Conservation (phyloP, 2,113 vertebrate species). For the Gallinago undulata region DNA sequence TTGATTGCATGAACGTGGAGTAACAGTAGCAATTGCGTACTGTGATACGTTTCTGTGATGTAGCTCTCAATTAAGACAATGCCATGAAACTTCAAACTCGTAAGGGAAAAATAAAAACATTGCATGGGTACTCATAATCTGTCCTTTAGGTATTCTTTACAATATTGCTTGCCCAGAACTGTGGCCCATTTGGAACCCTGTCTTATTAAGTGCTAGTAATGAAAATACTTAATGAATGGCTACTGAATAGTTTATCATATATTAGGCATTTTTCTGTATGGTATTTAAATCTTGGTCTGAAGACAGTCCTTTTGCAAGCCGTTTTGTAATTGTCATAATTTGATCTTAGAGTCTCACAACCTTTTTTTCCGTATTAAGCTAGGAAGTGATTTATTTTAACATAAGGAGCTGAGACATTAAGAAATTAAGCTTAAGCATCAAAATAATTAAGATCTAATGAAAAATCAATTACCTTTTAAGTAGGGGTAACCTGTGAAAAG, state of each 20-base stretch:
- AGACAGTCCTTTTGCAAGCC: neutral
- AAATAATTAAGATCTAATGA: neutral
- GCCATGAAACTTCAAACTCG: neutral
- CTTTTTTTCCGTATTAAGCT: neutral
- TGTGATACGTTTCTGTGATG: fast-evolving
- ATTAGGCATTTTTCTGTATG: neutral
- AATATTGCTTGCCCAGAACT: neutral
- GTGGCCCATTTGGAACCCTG: neutral
- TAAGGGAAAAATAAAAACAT: neutral
- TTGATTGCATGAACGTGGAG: neutral
- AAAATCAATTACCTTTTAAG: neutral
- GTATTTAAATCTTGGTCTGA: neutral
- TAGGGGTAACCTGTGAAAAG: neutral
- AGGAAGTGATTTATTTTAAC: neutral
- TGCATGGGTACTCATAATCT: neutral
- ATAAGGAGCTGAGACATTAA: neutral
- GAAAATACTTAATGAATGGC: neutral
- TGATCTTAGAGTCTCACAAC: neutral
- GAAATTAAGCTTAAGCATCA: neutral
- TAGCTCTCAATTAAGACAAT: neutral
- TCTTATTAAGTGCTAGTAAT: neutral
- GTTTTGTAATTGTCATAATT: neutral
- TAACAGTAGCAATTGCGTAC: neutral
- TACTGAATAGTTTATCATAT: neutral
- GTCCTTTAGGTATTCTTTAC: neutral